Evolutionary conservation across 2,888 invertebrate genomes (phyloP).

Genomic region (Pseudolycoriella hygida): DNA sequence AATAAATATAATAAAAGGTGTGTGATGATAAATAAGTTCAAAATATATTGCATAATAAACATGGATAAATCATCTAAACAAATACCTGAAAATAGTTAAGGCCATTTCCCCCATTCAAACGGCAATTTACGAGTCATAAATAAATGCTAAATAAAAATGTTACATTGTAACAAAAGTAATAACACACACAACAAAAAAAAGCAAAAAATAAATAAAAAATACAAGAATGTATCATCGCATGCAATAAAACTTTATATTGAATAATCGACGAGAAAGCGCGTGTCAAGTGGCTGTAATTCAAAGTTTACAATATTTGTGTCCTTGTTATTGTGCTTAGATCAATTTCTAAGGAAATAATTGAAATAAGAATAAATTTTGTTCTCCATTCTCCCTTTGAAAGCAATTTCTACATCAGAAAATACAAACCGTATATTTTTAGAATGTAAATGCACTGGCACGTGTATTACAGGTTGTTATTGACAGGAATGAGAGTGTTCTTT

Average conservation of each 20-base stretch:
- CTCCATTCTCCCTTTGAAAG: not conserved
- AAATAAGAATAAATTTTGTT: not conserved
- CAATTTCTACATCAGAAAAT: no score
- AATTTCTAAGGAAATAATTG: not conserved
- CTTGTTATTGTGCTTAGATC: conserved; percentile 3
- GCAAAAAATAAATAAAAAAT: not conserved
- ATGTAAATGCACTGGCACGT: no score
- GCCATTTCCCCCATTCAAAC: no score
- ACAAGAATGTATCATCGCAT: conserved; percentile 1
- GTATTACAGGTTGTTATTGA: no score
- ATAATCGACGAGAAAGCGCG: conserved; percentile 9
- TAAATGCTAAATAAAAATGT: no score
- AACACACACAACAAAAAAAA: not conserved
- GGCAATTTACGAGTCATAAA: no score
- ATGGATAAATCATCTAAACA: no score
- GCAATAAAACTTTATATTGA: conserved; percentile 2
- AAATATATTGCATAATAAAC: no score
- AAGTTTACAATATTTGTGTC: conserved; percentile 6
- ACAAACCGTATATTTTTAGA: no score
- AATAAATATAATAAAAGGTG: not conserved
- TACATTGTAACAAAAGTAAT: no score
- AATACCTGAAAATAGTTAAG: no score
- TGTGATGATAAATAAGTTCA: not conserved
- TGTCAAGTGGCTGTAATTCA: conserved; percentile 9
- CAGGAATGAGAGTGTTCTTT: no score